These are phyloP conservation scores for Timema podura DNA, from an alignment of 2,888 invertebrate species.

Conservation along the genomic window DNA sequence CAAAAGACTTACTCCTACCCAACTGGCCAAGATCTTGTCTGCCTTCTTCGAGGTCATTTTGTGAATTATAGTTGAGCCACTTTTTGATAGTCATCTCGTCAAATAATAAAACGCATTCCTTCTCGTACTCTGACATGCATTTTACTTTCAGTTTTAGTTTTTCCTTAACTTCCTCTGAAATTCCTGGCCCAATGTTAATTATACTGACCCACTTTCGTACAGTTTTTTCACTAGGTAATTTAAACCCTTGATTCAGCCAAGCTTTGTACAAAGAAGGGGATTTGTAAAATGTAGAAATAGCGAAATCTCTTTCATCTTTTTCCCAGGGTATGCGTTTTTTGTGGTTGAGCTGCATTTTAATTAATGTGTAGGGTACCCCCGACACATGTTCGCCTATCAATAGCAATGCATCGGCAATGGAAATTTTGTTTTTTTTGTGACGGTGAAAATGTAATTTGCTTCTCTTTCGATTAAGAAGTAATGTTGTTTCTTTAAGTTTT, in stretches of 20 bases:
- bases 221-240: conserved; percentile 35
- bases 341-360: conserved; percentile 10
- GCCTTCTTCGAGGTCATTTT: conserved; percentile 33
- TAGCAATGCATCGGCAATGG: not conserved
- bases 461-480: not conserved
- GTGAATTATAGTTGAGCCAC: conserved; percentile 32
- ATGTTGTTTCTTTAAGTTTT: not conserved
- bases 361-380: conserved; percentile 1
- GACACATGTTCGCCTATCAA: not conserved
- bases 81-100: conserved; percentile 35
- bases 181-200: conserved; percentile 33
- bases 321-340: conserved; percentile 31
- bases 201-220: conserved; percentile 36
- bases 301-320: conserved; percentile 35
- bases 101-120: conserved; percentile 34
- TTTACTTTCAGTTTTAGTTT: conserved; percentile 32
- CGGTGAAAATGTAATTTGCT: conserved; percentile 9
- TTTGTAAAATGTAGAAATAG: conserved; percentile 37
- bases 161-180: conserved; percentile 32
- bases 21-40: conserved; percentile 34
- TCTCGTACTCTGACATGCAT: conserved; percentile 34
- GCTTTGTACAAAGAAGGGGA: conserved; percentile 36
- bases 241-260: conserved; percentile 33
- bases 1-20: conserved; percentile 29
- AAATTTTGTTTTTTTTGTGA: conserved; percentile 10